These are phyloP conservation scores for Patella depressa DNA, from an alignment of 2,888 invertebrate genomes.

Conservation along the genomic window DNA sequence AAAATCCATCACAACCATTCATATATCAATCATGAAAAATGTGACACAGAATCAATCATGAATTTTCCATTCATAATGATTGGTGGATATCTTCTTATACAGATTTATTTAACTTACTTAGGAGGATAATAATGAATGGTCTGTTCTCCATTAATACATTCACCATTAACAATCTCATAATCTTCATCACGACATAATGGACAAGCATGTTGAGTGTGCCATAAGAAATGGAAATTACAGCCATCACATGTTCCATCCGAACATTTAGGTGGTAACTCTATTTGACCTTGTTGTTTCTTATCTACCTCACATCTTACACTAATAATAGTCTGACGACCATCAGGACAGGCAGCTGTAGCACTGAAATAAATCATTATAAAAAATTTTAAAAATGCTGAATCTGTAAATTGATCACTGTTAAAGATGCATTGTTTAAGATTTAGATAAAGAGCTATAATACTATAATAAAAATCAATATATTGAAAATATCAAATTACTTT, in stretches of 20 bases:
- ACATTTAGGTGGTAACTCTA: slow-evolving; percentile 73
- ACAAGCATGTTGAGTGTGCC: slow-evolving; percentile 74
- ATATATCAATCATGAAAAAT: no score
- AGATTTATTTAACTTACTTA: slow-evolving; percentile 46
- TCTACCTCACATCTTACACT: slow-evolving; percentile 74
- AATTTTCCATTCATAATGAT: no score
- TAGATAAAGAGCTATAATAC: no score
- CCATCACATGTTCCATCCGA: slow-evolving; percentile 78
- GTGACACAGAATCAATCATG: no score
- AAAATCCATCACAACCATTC: no score
- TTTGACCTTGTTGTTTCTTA: slow-evolving; percentile 53
- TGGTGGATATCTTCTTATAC: no score
- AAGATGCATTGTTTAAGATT: no score
- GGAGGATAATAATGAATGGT: slow-evolving; percentile 73
- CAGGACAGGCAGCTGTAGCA: slow-evolving; percentile 73
- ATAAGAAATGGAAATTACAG: slow-evolving; percentile 75
- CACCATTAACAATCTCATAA: slow-evolving; percentile 72
- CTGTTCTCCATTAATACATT: slow-evolving; percentile 75
- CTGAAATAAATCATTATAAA: slow-evolving; percentile 41
- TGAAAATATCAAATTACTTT: not conserved
- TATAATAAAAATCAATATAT: no score
- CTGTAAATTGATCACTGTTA: not conserved
- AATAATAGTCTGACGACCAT: slow-evolving; percentile 75
- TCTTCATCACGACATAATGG: slow-evolving; percentile 73
- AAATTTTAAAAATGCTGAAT: slow-evolving; percentile 7